These are phyloP conservation scores for Tiaroga cobitis DNA, from an alignment of 2,797 vertebrate genomes.

Conservation along the genomic window DNA sequence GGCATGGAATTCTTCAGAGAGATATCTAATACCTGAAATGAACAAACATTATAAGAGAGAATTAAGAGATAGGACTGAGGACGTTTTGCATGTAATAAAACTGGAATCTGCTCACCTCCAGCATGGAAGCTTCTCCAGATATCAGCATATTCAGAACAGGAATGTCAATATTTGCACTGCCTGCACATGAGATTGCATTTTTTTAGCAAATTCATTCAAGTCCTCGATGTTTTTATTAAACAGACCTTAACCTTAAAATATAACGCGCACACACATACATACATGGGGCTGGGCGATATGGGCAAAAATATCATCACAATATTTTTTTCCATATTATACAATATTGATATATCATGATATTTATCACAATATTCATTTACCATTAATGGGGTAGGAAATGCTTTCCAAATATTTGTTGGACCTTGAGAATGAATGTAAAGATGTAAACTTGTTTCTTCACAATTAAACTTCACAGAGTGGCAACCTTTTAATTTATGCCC, in stretches of 20 bases:
- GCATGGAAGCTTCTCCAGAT: constrained; percentile 79
- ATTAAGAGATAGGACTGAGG: background rate
- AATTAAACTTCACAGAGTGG: too few relatives aligned
- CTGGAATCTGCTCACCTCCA: constrained; percentile 77
- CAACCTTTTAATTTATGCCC: too few relatives aligned
- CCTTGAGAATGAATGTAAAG: too few relatives aligned
- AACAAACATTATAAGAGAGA: background rate
- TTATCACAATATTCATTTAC: too few relatives aligned
- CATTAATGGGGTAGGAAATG: too few relatives aligned
- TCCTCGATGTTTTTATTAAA: background rate
- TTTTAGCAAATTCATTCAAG: background rate
- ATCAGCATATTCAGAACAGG: constrained; percentile 89
- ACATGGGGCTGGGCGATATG: too few relatives aligned
- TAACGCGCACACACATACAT: background rate
- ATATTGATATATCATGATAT: too few relatives aligned
- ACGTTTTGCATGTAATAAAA: background rate
- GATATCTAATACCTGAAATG: constrained; percentile 77
- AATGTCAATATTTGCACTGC: constrained; percentile 87
- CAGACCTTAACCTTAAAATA: background rate
- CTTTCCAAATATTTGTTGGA: too few relatives aligned
- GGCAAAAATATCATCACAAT: too few relatives aligned
- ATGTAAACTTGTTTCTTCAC: too few relatives aligned
- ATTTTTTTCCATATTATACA: too few relatives aligned
- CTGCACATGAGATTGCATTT: constrained; percentile 63
- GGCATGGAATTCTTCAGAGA: constrained; percentile 83